Evolutionary conservation across 2,113 vertebrate genomes (phyloP).

Genomic region (Macrotis lagotis): DNA sequence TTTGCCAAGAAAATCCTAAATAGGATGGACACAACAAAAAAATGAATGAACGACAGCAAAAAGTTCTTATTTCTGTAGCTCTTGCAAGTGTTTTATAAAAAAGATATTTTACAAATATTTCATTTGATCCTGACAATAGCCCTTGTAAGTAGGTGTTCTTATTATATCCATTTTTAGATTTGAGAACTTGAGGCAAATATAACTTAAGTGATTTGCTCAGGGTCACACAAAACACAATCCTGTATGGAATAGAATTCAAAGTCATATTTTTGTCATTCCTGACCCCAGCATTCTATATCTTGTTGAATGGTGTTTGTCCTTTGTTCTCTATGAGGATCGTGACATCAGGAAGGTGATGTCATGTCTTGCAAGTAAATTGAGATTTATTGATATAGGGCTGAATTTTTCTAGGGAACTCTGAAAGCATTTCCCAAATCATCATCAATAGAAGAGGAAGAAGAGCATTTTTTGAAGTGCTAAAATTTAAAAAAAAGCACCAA

Average conservation of each 20-base stretch:
- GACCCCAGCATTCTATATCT: neutral
- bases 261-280: neutral
- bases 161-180: neutral
- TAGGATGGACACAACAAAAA: neutral
- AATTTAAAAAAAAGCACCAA: constrained; percentile 58
- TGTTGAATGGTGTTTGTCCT: neutral
- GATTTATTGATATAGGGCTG: no score
- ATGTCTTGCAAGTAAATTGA: no score
- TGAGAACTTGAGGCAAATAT: neutral
- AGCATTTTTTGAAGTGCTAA: constrained; percentile 56
- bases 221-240: no score
- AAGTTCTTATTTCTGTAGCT: neutral
- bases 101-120: neutral
- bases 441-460: constrained; percentile 58
- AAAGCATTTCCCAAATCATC: constrained; percentile 57
- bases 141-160: neutral
- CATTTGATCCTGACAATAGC: neutral
- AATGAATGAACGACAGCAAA: neutral
- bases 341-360: no score
- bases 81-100: neutral
- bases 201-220: neutral
- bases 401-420: constrained; percentile 63
- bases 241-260: neutral
- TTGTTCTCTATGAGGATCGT: no score
- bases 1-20: neutral